phyloP scores from a whole-genome alignment of 2,888 invertebrate species.

The Leucophora obtusa region DNA sequence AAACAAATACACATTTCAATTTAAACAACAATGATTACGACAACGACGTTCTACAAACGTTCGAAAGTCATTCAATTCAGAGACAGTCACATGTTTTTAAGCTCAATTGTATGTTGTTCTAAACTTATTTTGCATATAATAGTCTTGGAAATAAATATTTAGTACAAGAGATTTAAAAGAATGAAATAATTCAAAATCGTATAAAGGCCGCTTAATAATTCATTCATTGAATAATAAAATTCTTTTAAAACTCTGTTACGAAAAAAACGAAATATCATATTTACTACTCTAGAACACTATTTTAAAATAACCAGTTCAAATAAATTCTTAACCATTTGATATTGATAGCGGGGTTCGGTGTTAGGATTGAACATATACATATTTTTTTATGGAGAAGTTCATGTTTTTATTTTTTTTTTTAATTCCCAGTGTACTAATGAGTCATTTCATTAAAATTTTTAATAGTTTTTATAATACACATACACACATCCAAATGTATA shows the following conservation, averaged over 20 bases:
- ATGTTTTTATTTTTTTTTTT: background rate
- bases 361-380: no score
- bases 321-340: no score
- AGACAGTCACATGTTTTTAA: slow-evolving; percentile 33
- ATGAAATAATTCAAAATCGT: no score
- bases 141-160: slow-evolving; percentile 7
- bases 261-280: no score
- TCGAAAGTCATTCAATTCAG: slow-evolving; percentile 5
- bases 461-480: slow-evolving; percentile 28
- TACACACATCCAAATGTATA: slow-evolving; percentile 22
- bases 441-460: slow-evolving; percentile 46
- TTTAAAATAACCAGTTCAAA: no score
- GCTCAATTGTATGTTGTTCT: slow-evolving; percentile 19
- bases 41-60: background rate
- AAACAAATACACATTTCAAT: background rate
- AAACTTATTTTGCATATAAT: slow-evolving; percentile 22
- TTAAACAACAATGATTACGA: background rate
- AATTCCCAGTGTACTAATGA: slow-evolving; percentile 41
- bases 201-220: no score
- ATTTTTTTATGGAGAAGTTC: no score
- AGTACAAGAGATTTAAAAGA: no score
- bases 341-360: no score
- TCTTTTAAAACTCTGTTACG: no score
- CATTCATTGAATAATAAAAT: no score
- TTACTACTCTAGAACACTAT: no score